Base-by-base conservation (phyloP, 2,888 invertebrate species). In the Stegophylla sp. region DNA sequence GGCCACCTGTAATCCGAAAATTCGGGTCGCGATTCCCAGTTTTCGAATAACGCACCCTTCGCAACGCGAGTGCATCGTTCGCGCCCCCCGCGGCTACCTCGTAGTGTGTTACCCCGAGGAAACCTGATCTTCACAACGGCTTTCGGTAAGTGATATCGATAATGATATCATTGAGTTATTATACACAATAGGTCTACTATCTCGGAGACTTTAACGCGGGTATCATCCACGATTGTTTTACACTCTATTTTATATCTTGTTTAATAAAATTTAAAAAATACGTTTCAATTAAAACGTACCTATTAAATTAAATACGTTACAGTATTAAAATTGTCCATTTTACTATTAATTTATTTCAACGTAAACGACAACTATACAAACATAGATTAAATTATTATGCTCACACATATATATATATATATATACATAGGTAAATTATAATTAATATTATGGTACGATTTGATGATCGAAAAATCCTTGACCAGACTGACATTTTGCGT, bases 191-290 rank as follows among this genome's bases (percentile, higher is more conserved):
- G n/a, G n/a, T n/a, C n/a, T n/a, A 51, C 23, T 0, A 41, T 7
- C 59, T 7, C 61, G 61, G 73, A 23, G 45, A 73, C 73, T 73
- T 73, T 43, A 61, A 73, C 73, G 73, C 73, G 17, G 9, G 71
- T 23, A 15, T 3, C 28, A n/a, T 12, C 12, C 13, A 34, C 15
- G 53, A n/a, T 3, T 69, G 48, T 67, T 28, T n/a, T n/a, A n/a
- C n/a, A n/a, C n/a, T n/a, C n/a, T n/a, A n/a, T n/a, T n/a, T n/a
- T n/a, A n/a, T n/a, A n/a, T n/a, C n/a, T n/a, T n/a, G n/a, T n/a
- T n/a, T n/a, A n/a, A n/a, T n/a, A n/a, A n/a, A n/a, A n/a, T n/a
- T n/a, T n/a, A n/a, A n/a, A n/a, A n/a, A n/a, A n/a, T n/a, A n/a
- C n/a, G n/a, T n/a, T n/a, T n/a, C n/a, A n/a, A n/a, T n/a, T n/a